A percentile compares a stretch with the other conserved stretches of the same genome.
Conservation (phyloP, 2,113 vertebrate species). For the Tauraco erythrolophus region DNA sequence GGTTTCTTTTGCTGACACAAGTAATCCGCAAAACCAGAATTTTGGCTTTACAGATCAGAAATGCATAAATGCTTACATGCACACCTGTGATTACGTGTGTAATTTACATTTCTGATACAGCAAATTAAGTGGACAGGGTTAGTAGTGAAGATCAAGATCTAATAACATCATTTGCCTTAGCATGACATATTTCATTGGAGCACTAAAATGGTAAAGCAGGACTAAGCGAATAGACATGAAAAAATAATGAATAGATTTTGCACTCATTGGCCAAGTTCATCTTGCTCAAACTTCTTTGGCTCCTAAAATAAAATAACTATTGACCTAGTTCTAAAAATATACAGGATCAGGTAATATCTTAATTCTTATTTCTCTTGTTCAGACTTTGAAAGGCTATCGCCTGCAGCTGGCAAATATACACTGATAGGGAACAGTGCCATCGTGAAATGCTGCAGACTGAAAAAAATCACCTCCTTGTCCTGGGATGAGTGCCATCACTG, state of each 20-base stretch:
- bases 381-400: background rate
- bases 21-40: background rate
- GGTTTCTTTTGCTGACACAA: background rate
- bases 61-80: background rate
- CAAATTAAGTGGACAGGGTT: background rate
- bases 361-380: slow-evolving; percentile 26
- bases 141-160: background rate
- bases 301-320: background rate
- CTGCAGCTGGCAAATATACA: background rate
- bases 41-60: background rate
- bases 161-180: background rate
- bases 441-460: background rate
- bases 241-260: slow-evolving; percentile 15
- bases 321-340: slow-evolving; percentile 41
- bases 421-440: background rate
- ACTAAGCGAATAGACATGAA: background rate
- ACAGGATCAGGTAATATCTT: slow-evolving; percentile 34
- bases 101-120: background rate
- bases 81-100: rapidly evolving
- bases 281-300: background rate
- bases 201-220: background rate
- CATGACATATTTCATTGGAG: background rate
- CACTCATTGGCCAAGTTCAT: background rate
- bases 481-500: background rate
- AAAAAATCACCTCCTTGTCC: slow-evolving; percentile 44